These are phyloP conservation scores for Palloptera scutellata DNA, from an alignment of 2,888 invertebrate genomes.

Conservation along the genomic window DNA sequence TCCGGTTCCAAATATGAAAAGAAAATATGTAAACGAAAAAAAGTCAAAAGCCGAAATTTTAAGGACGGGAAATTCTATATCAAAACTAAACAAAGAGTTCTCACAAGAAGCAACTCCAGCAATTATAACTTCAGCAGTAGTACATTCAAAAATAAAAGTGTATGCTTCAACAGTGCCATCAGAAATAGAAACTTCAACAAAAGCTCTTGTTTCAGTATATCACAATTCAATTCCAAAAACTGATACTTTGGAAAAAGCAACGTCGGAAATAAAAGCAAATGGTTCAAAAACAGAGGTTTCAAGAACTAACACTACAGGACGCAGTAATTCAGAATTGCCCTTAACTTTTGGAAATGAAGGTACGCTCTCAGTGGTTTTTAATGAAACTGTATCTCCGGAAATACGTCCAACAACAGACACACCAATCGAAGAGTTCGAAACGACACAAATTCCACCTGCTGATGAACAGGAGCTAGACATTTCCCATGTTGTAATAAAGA, in stretches of 20 bases:
- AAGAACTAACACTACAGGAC: too few relatives aligned
- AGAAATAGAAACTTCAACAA: too few relatives aligned
- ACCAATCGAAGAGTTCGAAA: background rate
- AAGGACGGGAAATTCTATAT: background rate
- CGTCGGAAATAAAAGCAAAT: too few relatives aligned
- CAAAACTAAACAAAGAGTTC: background rate
- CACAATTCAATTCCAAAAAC: too few relatives aligned
- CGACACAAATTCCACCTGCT: background rate
- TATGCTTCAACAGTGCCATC: too few relatives aligned
- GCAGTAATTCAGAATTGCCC: too few relatives aligned
- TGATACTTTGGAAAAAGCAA: too few relatives aligned
- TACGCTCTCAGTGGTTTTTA: conserved; percentile 22
- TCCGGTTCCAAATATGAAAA: too few relatives aligned
- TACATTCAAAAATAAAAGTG: background rate
- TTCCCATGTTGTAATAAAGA: conserved; percentile 39
- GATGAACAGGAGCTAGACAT: background rate
- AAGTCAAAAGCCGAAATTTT: background rate
- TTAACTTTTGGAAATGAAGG: background rate
- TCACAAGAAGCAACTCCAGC: too few relatives aligned
- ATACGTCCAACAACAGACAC: background rate
- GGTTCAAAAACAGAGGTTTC: too few relatives aligned
- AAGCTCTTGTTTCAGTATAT: too few relatives aligned
- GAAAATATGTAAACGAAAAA: background rate
- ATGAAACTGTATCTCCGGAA: conserved; percentile 24
- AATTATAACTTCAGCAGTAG: too few relatives aligned